These are phyloP conservation scores for Ochropleura plecta DNA, from an alignment of 2,888 invertebrate genomes.

Conservation along the genomic window DNA sequence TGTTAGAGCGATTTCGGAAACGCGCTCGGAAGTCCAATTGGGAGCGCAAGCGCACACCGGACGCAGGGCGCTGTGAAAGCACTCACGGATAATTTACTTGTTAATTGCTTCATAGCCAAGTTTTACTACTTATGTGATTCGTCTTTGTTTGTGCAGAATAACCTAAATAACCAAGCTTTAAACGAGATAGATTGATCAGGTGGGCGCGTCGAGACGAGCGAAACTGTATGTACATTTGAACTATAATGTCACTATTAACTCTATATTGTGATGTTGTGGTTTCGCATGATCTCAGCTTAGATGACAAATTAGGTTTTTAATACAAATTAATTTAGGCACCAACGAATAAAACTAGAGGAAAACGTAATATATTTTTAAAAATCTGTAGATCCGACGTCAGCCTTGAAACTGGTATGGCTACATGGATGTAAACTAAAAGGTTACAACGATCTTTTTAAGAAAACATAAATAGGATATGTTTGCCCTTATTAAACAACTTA, in stretches of 20 bases:
- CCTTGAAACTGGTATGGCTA: not conserved
- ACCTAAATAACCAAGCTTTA: slow-evolving; percentile 27
- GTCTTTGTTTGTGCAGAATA: slow-evolving; percentile 51
- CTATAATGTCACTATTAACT: slow-evolving; percentile 25
- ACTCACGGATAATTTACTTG: slow-evolving; percentile 80
- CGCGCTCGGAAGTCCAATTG: slow-evolving; percentile 90
- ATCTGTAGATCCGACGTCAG: not conserved
- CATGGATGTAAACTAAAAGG: not conserved
- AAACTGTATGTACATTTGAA: slow-evolving; percentile 33
- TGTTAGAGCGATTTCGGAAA: slow-evolving; percentile 87
- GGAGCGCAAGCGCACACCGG: slow-evolving; percentile 85
- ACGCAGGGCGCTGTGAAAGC: slow-evolving; percentile 87
- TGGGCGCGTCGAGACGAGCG: slow-evolving; percentile 33
- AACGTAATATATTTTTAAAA: not conserved
- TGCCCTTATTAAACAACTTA: too few species aligned
- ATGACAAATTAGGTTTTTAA: slow-evolving; percentile 24
- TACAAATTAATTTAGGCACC: slow-evolving; percentile 1
- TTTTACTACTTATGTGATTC: slow-evolving; percentile 42
- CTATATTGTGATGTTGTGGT: slow-evolving; percentile 15
- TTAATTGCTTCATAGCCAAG: slow-evolving; percentile 76
- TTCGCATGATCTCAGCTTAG: slow-evolving; percentile 25
- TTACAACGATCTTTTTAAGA: not conserved
- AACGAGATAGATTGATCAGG: slow-evolving; percentile 36
- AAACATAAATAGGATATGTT: not conserved
- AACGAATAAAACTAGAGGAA: too few species aligned